A percentile compares a stretch with the other conserved stretches of the same genome.
Conservation (phyloP, 2,888 invertebrate genomes). For the Drosophila algonquin region DNA sequence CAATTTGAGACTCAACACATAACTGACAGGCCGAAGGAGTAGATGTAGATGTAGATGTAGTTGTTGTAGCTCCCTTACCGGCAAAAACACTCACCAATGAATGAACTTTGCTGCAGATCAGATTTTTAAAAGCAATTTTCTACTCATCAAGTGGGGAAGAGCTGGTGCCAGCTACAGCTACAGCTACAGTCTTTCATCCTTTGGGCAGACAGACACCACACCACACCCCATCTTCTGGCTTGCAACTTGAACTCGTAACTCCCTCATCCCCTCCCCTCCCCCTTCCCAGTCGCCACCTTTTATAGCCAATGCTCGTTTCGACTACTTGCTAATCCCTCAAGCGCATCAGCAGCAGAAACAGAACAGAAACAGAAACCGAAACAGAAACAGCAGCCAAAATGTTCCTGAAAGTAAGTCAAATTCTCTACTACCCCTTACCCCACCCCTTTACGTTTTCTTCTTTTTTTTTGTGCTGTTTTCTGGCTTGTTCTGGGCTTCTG, state of each 20-base stretch:
- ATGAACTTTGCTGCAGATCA: conserved; percentile 21
- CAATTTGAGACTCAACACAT: conserved; percentile 16
- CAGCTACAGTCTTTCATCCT: conserved; percentile 16
- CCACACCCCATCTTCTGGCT: conserved; percentile 8
- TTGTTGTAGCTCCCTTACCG: conserved; percentile 1
- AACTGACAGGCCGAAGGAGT: conserved; percentile 12
- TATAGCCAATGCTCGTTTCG: conserved; percentile 5
- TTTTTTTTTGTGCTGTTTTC: conserved; percentile 8
- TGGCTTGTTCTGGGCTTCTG: conserved; percentile 46
- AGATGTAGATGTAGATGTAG: neutral
- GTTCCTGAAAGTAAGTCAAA: conserved; percentile 59
- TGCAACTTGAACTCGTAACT: neutral
- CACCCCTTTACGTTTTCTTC: neutral
- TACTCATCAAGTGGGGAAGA: conserved; percentile 44
- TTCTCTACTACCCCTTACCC: conserved; percentile 19
- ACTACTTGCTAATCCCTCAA: conserved; percentile 62
- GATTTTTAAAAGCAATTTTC: conserved; percentile 60
- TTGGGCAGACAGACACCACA: conserved; percentile 13
- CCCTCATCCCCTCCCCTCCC: too few species aligned
- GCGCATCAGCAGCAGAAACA: conserved; percentile 59
- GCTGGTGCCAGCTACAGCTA: conserved; percentile 31
- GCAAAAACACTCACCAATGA: conserved; percentile 13
- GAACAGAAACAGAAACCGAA: conserved; percentile 31
- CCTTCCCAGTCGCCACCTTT: neutral
- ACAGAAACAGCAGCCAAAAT: conserved; percentile 41